Base-by-base conservation (phyloP, 2,797 vertebrate species). In the Eulemur coronatus region DNA sequence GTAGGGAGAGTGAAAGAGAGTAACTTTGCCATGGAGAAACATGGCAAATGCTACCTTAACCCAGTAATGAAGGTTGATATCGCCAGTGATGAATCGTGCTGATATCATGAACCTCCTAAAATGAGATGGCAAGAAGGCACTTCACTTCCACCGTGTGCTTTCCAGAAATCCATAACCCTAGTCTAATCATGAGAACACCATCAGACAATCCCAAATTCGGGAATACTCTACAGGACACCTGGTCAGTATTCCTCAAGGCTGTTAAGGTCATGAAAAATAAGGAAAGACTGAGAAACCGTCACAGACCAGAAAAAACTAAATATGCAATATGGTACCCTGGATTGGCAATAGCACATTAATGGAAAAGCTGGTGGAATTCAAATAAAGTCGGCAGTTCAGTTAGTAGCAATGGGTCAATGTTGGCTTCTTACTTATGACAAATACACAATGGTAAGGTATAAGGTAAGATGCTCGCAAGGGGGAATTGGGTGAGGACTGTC, bases 321-420 rank as follows among this genome's bases (percentile, higher is more conserved):
- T 30, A 3, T 0, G 55, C n/a, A n/a, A 0, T 0, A 2, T 24
- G 35, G 59, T 33, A 4, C 69, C 67, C 69, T 70, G 52, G 59
- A 10, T 9, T 11, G 41, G 38, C 35, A 50, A 61, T 35, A 35
- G 30, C 46, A 14, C 48, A 4, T 17, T 8, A 4, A 41, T 9
- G n/a, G 76, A 28, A 65, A 72, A 78, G 24, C 59, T 35, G 22
- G 30, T 0, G n/a, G 55, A 43, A 70, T 72, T 38, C 69, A n/a
- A 10, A 46, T 7, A 1, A 28, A 41, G 52, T 1, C 52, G 35
- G 28, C 1, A 13, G 82, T 4, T 10, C 2, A 35, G 46, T 76
- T 24, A 43, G 22, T 4, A 41, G n/a, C 24, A 4, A 35, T 0
- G 1, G 10, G 70, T 22, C 52, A 3, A 0, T 1, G 38, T 0